These are phyloP conservation scores for Xanthia togata DNA, from an alignment of 2,888 invertebrate genomes.

Conservation along the genomic window DNA sequence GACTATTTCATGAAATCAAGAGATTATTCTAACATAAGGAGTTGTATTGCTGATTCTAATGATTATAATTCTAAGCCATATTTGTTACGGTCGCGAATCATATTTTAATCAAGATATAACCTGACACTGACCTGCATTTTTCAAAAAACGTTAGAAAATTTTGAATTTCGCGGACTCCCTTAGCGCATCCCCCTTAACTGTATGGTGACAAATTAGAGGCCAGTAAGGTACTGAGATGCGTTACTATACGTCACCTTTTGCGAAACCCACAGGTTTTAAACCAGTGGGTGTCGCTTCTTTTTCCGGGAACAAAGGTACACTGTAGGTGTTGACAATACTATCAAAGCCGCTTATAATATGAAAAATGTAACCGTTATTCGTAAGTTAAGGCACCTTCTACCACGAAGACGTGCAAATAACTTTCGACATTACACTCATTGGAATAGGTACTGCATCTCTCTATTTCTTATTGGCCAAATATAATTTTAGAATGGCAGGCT, in stretches of 20 bases:
- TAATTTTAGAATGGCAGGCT: not conserved
- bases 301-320: constrained; percentile 23
- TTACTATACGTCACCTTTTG: not conserved
- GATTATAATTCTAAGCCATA: too few species aligned
- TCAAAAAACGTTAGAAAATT: too few species aligned
- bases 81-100: too few species aligned
- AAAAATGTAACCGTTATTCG: constrained; percentile 23
- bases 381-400: not conserved
- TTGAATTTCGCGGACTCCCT: too few species aligned
- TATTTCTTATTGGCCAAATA: not conserved
- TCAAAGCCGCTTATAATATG: constrained; percentile 24
- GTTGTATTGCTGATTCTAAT: too few species aligned
- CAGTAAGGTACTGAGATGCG: too few species aligned
- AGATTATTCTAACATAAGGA: too few species aligned
- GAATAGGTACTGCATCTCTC: not conserved
- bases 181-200: too few species aligned
- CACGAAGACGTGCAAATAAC: not conserved
- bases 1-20: too few species aligned
- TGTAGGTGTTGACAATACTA: constrained; percentile 24
- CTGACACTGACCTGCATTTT: too few species aligned
- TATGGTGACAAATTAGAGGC: not conserved
- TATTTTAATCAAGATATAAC: too few species aligned
- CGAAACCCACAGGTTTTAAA: constrained; percentile 11
- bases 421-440: not conserved
- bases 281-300: not conserved